Conservation (phyloP, 2,113 vertebrate genomes). For the Nothobranchius furzeri region DNA sequence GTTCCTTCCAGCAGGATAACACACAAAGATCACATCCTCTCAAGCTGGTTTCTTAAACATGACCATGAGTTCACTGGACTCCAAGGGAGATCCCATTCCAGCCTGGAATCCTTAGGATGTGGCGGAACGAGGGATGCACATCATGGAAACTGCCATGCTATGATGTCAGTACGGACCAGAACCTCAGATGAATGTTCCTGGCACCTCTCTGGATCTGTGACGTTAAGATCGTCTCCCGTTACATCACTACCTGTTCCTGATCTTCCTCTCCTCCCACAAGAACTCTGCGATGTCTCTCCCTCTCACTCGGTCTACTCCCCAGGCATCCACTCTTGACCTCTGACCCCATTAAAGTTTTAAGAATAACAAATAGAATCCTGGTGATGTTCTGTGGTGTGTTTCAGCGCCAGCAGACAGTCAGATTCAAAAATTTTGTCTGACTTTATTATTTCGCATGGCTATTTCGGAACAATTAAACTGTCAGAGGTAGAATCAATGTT, state of each 20-base stretch:
- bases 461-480: not conserved
- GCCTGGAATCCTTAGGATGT: no score
- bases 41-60: no score
- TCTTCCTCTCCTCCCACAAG: slow-evolving; percentile 15
- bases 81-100: no score
- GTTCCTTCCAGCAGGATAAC: no score
- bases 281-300: slow-evolving; percentile 19
- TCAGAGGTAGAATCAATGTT: not conserved
- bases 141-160: no score
- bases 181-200: no score
- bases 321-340: slow-evolving; percentile 44
- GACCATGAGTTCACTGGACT: no score
- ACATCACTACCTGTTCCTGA: not conserved
- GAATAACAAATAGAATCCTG: slow-evolving; percentile 53
- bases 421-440: slow-evolving; percentile 8
- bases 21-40: no score
- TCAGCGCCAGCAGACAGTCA: not conserved
- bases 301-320: slow-evolving; percentile 36
- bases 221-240: no score
- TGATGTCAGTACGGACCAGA: no score
- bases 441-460: not conserved
- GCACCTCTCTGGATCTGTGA: no score
- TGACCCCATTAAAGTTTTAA: slow-evolving; percentile 61
- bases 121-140: no score
- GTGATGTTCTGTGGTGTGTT: slow-evolving; percentile 21